A percentile compares a stretch with the other conserved stretches of the same genome.
These are phyloP conservation scores for Drosophila antonietae DNA, from an alignment of 2,888 invertebrate genomes.

Conservation along the genomic window DNA sequence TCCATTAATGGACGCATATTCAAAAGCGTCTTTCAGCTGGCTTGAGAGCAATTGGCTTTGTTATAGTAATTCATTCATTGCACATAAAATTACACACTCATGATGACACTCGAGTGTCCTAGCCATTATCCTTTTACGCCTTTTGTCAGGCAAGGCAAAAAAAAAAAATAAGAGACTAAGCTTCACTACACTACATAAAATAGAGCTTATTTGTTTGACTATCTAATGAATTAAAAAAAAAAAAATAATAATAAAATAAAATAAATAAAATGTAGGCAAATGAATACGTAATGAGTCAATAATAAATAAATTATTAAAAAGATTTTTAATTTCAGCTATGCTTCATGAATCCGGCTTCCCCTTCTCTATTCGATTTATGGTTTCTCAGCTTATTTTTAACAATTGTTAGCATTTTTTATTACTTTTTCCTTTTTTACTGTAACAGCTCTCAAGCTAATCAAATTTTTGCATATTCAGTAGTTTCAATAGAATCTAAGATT, in stretches of 20 bases:
- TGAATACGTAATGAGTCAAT: too few relatives aligned
- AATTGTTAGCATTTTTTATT: background rate
- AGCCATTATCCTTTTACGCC: constrained; percentile 74
- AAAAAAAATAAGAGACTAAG: background rate
- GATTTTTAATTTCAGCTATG: background rate
- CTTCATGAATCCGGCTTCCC: background rate
- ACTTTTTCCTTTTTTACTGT: background rate
- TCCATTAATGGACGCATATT: background rate
- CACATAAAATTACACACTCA: constrained; percentile 41
- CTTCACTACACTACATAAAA: constrained; percentile 6
- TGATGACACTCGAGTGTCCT: constrained; percentile 74
- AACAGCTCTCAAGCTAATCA: background rate
- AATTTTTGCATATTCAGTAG: constrained; percentile 7
- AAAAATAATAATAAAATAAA: background rate
- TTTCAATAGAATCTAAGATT: background rate
- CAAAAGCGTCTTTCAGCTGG: constrained; percentile 2
- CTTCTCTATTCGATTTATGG: background rate
- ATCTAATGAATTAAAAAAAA: background rate
- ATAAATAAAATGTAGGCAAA: background rate
- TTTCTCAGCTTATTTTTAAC: background rate
- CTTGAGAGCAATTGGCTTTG: constrained; percentile 15
- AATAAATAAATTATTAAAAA: too few relatives aligned
- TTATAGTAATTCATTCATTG: constrained; percentile 14
- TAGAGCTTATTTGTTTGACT: constrained; percentile 5
- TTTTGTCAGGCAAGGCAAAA: constrained; percentile 35